A percentile compares a stretch with the other conserved stretches of the same genome.
phyloP scores from a whole-genome alignment of 2,888 invertebrate genomes.

The Nomada goodeniana region DNA sequence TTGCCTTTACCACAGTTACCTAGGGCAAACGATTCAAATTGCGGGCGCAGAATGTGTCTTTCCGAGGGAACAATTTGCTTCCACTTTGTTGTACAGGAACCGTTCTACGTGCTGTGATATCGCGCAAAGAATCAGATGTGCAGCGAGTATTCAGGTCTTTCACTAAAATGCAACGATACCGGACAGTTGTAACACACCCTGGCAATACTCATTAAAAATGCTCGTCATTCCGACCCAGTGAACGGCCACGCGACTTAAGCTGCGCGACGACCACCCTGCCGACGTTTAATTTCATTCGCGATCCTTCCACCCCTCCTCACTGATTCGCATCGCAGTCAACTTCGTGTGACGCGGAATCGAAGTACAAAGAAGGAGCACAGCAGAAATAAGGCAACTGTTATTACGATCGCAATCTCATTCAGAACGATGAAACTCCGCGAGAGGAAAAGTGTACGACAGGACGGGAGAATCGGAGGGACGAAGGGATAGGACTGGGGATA shows the following conservation, averaged over 20 bases:
- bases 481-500: slow-evolving; percentile 27
- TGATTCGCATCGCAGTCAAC: slow-evolving; percentile 57
- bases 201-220: slow-evolving; percentile 65
- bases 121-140: background rate
- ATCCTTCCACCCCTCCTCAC: slow-evolving; percentile 24
- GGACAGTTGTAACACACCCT: slow-evolving; percentile 54
- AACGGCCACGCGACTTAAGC: slow-evolving; percentile 69
- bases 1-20: background rate
- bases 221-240: slow-evolving; percentile 66
- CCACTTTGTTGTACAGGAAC: too few species aligned
- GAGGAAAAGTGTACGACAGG: slow-evolving; percentile 24
- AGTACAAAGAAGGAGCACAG: slow-evolving; percentile 72
- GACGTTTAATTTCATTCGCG: slow-evolving; percentile 73
- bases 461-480: background rate
- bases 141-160: slow-evolving; percentile 43
- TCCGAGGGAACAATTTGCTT: background rate
- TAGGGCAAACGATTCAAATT: slow-evolving; percentile 21
- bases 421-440: slow-evolving; percentile 53
- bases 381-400: slow-evolving; percentile 80
- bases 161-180: slow-evolving; percentile 62
- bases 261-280: slow-evolving; percentile 64
- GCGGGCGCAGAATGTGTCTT: background rate
- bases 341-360: slow-evolving; percentile 72
- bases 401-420: slow-evolving; percentile 79
- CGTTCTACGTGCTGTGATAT: too few species aligned